Percentiles rank a stretch among this genome's conserved stretches.
phyloP scores from a whole-genome alignment of 2,888 invertebrate genomes.

The Drosophila kambysellisi region DNA sequence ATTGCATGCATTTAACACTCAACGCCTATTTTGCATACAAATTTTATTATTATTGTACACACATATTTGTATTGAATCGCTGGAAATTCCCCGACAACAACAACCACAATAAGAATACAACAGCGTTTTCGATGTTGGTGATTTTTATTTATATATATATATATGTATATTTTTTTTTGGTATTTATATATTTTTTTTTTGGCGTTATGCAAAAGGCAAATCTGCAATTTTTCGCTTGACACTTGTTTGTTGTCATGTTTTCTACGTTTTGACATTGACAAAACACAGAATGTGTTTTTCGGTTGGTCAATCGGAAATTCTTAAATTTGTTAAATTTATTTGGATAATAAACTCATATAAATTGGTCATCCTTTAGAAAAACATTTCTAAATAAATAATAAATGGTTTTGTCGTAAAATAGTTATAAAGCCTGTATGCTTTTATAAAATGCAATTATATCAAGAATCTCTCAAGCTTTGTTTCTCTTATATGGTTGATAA shows the following conservation, averaged over 20 bases:
- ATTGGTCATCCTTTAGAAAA: background rate
- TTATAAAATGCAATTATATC: background rate
- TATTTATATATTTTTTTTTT: constrained; percentile 16
- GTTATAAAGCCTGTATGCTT: background rate
- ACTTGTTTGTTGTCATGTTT: constrained; percentile 79
- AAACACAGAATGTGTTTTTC: constrained; percentile 14
- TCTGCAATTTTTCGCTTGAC: constrained; percentile 72
- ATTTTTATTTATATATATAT: background rate
- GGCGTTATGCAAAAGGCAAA: constrained; percentile 75
- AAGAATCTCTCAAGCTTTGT: background rate
- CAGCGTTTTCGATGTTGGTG: constrained; percentile 19
- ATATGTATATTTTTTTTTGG: constrained; percentile 6
- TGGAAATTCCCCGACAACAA: constrained; percentile 32
- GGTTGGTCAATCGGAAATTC: background rate
- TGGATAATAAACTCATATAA: background rate
- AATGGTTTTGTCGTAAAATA: background rate
- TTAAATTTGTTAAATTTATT: background rate
- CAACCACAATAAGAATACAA: constrained; percentile 11
- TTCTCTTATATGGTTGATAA: background rate
- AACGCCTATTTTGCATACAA: constrained; percentile 80
- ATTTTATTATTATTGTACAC: constrained; percentile 78
- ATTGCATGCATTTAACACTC: constrained; percentile 79
- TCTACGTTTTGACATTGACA: constrained; percentile 44
- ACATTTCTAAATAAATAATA: background rate
- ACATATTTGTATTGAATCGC: constrained; percentile 74